Conservation (phyloP, 2,113 vertebrate genomes). For the Odontesthes bonariensis region DNA sequence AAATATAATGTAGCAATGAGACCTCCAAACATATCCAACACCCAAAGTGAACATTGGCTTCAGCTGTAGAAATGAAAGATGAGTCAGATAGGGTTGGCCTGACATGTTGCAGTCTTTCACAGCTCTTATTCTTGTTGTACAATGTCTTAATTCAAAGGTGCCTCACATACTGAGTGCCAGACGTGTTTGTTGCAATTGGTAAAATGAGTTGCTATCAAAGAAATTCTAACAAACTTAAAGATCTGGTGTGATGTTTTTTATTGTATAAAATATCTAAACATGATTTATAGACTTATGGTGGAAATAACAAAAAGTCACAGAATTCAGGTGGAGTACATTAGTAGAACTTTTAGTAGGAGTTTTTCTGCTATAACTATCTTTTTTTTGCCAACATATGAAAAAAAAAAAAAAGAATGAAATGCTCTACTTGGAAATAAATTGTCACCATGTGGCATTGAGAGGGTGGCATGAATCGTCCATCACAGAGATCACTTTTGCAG, state of each 20-base stretch:
- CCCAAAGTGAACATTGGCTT: too few relatives aligned
- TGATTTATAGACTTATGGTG: conserved; percentile 2
- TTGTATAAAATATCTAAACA: conserved; percentile 55
- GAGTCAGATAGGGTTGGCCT: too few relatives aligned
- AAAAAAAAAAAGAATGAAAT: conserved; percentile 10
- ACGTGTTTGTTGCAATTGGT: not conserved
- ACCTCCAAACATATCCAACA: too few relatives aligned
- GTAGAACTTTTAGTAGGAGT: not conserved
- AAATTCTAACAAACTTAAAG: not conserved
- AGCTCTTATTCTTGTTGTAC: too few relatives aligned
- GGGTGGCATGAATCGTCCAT: not conserved
- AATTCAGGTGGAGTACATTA: conserved; percentile 2
- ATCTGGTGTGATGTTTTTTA: conserved; percentile 23
- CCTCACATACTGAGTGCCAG: too few relatives aligned
- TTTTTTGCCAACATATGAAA: conserved; percentile 14
- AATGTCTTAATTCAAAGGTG: too few relatives aligned
- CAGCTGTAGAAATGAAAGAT: too few relatives aligned
- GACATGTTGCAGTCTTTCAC: too few relatives aligned
- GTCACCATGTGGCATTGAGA: not conserved
- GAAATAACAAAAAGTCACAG: conserved; percentile 17
- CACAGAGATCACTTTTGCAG: not conserved
- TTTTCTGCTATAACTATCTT: not conserved
- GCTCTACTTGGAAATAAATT: not conserved
- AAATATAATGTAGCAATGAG: too few relatives aligned
- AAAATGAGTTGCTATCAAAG: not conserved